Percentiles rank a stretch among this genome's conserved stretches.
phyloP scores from a whole-genome alignment of 2,113 vertebrate species.

The Peromyscus maniculatus region DNA sequence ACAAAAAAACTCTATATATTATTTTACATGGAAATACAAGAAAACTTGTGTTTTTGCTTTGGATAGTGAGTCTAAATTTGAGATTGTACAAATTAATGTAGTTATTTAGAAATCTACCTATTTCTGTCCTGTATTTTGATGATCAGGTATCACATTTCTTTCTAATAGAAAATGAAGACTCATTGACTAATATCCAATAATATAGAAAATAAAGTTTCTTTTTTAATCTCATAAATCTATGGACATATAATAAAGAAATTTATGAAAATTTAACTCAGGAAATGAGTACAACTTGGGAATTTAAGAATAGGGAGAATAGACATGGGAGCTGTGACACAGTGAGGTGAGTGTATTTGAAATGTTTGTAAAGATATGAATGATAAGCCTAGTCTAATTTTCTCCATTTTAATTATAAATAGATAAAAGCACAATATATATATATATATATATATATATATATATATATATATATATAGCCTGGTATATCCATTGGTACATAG shows the following conservation, averaged over 20 bases:
- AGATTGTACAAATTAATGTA: neutral
- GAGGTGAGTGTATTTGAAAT: neutral
- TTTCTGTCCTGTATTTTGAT: neutral
- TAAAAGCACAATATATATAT: neutral
- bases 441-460: neutral
- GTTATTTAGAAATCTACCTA: neutral
- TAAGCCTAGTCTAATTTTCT: neutral
- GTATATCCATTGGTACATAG: no score
- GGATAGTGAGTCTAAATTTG: neutral
- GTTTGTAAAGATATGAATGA: neutral
- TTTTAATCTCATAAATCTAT: neutral
- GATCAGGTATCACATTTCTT: neutral
- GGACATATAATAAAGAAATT: neutral
- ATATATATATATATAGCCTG: neutral
- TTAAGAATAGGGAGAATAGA: neutral
- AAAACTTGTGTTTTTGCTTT: neutral
- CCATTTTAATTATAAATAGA: no score
- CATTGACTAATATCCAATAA: neutral
- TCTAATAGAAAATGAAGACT: neutral
- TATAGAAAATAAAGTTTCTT: neutral
- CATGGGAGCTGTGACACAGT: neutral
- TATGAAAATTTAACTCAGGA: neutral
- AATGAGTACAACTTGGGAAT: neutral
- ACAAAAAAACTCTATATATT: neutral
- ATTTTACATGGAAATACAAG: neutral